A percentile compares a stretch with the other conserved stretches of the same genome.
phyloP scores from a whole-genome alignment of 92 coral and sea anemone species.

The Porites evermanni region DNA sequence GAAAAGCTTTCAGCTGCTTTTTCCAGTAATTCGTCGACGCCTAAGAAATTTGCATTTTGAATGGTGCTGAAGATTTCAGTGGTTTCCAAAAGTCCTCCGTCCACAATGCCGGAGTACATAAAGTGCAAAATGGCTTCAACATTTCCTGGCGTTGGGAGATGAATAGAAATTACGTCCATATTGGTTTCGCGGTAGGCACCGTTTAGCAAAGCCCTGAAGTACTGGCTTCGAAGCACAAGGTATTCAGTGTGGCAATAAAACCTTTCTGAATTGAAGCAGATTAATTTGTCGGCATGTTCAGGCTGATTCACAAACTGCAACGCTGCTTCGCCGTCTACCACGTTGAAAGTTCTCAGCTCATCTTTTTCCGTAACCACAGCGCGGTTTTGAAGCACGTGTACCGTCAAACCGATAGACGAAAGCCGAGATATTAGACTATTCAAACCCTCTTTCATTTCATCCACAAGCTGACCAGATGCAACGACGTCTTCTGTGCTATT shows the following conservation, averaged over 20 bases:
- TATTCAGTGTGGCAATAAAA: slow-evolving; percentile 94
- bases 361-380: slow-evolving; percentile 74
- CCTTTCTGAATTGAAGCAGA: slow-evolving; percentile 78
- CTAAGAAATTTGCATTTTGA: slow-evolving; percentile 86
- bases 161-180: slow-evolving; percentile 84
- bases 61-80: slow-evolving; percentile 86
- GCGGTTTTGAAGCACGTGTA: slow-evolving; percentile 88
- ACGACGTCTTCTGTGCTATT: neutral
- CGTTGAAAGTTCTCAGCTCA: slow-evolving; percentile 63
- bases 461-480: slow-evolving; percentile 1
- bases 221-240: slow-evolving; percentile 86
- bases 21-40: slow-evolving; percentile 73
- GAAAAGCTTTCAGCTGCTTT: slow-evolving; percentile 88
- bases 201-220: slow-evolving; percentile 83
- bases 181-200: slow-evolving; percentile 82
- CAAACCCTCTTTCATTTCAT: slow-evolving; percentile 59
- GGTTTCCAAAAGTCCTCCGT: slow-evolving; percentile 75
- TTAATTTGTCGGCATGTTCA: slow-evolving; percentile 85
- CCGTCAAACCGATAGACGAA: slow-evolving; percentile 76
- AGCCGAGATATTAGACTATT: slow-evolving; percentile 61
- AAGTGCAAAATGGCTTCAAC: slow-evolving; percentile 85
- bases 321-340: slow-evolving; percentile 93
- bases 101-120: slow-evolving; percentile 85
- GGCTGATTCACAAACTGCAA: slow-evolving; percentile 91
- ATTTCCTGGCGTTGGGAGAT: slow-evolving; percentile 88